Percentiles rank a stretch among this genome's conserved stretches.
Evolutionary conservation across 1,140 invertebrate genomes (phyloP).

Genomic region (Hyles euphorbiae): DNA sequence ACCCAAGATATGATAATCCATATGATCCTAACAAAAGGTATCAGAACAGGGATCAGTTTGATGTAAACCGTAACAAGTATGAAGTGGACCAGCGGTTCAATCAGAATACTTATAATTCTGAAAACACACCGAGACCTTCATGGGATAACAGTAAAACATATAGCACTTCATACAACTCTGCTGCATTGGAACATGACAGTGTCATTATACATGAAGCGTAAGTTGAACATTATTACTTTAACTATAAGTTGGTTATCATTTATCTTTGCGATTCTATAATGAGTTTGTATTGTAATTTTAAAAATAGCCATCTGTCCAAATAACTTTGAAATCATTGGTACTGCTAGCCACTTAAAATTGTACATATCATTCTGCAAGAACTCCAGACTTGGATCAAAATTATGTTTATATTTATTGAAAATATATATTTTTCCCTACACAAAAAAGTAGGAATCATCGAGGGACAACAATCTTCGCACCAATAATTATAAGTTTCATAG

Average conservation of each 20-base stretch:
- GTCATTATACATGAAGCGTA: conserved; percentile 79
- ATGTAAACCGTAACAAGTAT: conserved; percentile 36
- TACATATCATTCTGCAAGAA: no score
- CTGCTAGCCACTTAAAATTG: no score
- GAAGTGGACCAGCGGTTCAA: conserved; percentile 46
- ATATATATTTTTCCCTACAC: no score
- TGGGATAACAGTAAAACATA: conserved; percentile 51
- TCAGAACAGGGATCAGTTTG: conserved; percentile 42
- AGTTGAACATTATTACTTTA: conserved; percentile 38
- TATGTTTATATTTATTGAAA: no score
- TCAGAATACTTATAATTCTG: conserved; percentile 37
- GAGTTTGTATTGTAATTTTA: no score
- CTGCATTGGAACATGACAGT: conserved; percentile 67
- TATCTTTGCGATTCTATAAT: no score
- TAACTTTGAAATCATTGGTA: no score
- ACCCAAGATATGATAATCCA: conserved; percentile 55
- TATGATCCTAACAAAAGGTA: conserved; percentile 50
- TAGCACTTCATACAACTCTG: conserved; percentile 41
- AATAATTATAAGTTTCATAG: no score
- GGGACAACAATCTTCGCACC: no score
- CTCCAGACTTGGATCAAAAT: no score
- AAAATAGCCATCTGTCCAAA: no score
- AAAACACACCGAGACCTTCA: conserved; percentile 44
- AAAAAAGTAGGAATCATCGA: no score
- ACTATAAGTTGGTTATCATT: not conserved